Evolutionary conservation across 1,140 invertebrate species (phyloP), one percentile per base, ranked within the genome.

Genomic region (Drosophila malerkotliana): DNA sequence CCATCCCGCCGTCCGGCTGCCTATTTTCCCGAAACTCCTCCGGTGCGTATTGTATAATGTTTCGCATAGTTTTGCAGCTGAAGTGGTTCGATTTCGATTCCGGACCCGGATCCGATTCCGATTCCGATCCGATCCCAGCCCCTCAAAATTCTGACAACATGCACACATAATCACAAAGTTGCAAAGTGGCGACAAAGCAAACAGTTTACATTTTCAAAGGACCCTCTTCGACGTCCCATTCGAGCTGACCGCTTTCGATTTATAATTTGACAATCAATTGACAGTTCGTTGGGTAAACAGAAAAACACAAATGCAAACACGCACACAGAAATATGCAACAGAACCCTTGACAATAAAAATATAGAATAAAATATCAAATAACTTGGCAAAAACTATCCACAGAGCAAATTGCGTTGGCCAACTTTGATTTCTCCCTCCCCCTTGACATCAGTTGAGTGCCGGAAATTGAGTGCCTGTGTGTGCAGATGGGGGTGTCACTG

Each of bases 241-340:
- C 45, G 15, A 72, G 44, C 71, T 74, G 72, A 75, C 72, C 55
- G 52, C 71, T 69, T 71, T 68, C 66, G 75, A 66, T 83, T 83
- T 88, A 88, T 88, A 87, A 87, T 87, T 88, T 87, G 83, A 88
- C 83, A 88, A 87, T 79, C 83, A 87, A 87, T 87, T 87, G 83
- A 87, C 84, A 88, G 79, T 87, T 88, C 67, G 82, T 83, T 84
- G 79, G 75, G 71, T 57, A 82, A 87, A 76, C 72, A 76, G 72
- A 82, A 67, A 62, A 10, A 80, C 59, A 62, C 37, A 67, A 67
- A 67, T 52, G 34, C 60, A 83, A 77, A 82, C 44, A 73, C 61
- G 57, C 72, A 66, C 62, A 60, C 61, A 77, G 8, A 85, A 80
- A 81, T 68, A 74, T 81, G 61, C 85, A 73, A 71, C 55, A 85